phyloP scores from a whole-genome alignment of 2,797 vertebrate genomes.

The Argentina silus region DNA sequence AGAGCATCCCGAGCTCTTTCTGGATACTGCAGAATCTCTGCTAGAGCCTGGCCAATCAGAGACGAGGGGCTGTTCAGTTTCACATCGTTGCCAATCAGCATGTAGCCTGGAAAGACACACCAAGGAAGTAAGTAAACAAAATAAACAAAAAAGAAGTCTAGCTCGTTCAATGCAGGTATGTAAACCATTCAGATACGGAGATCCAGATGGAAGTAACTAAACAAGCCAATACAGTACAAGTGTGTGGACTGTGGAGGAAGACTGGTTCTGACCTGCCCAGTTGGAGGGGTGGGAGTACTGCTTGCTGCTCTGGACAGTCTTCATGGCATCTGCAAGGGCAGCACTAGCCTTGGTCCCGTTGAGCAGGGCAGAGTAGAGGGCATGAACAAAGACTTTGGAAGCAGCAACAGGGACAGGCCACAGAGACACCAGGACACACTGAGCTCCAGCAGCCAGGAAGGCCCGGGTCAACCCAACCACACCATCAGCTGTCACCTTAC shows the following conservation, averaged over 20 bases:
- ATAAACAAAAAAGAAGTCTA: constrained; percentile 10
- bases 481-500: constrained; percentile 94
- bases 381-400: constrained; percentile 94
- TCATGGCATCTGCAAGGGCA: constrained; percentile 95
- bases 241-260: not conserved
- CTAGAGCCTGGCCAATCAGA: constrained; percentile 94
- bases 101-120: constrained; percentile 81
- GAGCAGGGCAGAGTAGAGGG: constrained; percentile 93
- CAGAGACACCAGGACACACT: constrained; percentile 93
- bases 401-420: constrained; percentile 96
- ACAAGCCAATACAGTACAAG: not conserved
- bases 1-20: constrained; percentile 93
- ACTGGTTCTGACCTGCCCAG: constrained; percentile 90
- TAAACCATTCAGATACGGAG: not conserved
- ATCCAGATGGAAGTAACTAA: not conserved
- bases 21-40: constrained; percentile 95
- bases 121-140: constrained; percentile 3
- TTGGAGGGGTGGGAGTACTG: constrained; percentile 96
- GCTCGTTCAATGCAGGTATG: not conserved
- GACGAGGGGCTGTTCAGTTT: constrained; percentile 98
- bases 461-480: constrained; percentile 93
- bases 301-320: constrained; percentile 93
- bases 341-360: constrained; percentile 94
- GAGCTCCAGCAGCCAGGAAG: constrained; percentile 94
- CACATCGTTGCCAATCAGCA: constrained; percentile 94